Evolutionary conservation across 2,888 invertebrate species (phyloP).

Genomic region (Platycheirus rosarum): DNA sequence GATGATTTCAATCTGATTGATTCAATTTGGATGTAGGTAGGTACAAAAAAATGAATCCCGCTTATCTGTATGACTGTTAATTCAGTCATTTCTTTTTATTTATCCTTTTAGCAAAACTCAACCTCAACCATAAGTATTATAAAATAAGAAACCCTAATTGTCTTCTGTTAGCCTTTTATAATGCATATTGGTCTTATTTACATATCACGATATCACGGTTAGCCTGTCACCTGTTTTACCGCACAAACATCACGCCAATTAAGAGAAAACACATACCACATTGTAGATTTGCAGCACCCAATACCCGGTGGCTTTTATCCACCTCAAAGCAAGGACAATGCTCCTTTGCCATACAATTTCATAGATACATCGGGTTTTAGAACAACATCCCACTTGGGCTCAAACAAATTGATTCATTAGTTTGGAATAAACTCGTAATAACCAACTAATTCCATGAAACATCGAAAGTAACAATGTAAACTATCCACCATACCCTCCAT

Average conservation of each 20-base stretch:
- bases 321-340: slow-evolving; percentile 28
- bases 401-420: slow-evolving; percentile 59
- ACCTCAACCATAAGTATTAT: no score
- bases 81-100: no score
- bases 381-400: background rate
- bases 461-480: slow-evolving; percentile 44
- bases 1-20: no score
- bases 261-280: slow-evolving; percentile 44
- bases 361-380: background rate
- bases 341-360: background rate
- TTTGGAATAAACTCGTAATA: slow-evolving; percentile 58
- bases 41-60: no score
- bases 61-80: no score
- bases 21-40: no score
- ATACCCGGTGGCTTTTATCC: slow-evolving; percentile 21
- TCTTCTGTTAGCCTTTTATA: no score
- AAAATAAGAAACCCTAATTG: no score
- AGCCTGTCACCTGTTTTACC: background rate
- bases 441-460: slow-evolving; percentile 48
- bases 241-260: slow-evolving; percentile 21
- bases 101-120: no score
- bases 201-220: background rate
- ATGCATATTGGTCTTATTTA: slow-evolving; percentile 12
- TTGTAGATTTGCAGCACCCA: slow-evolving; percentile 10
- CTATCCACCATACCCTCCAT: background rate